Evolutionary conservation across 2,797 vertebrate genomes (phyloP), one percentile per base, ranked within the genome.

Genomic region (Eulemur mongoz): DNA sequence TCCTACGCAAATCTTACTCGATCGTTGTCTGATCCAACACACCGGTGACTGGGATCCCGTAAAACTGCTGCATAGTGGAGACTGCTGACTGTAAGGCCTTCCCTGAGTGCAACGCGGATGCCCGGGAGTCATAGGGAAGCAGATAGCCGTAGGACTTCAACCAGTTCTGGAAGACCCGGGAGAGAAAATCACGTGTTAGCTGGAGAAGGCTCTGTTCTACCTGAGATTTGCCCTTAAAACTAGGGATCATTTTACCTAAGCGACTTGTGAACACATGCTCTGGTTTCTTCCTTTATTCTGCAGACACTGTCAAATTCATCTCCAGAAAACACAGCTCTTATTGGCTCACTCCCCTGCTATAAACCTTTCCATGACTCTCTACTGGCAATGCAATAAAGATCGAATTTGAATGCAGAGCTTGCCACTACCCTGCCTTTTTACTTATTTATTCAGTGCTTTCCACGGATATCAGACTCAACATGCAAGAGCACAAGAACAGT

Each of bases 51-150:
- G 99, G 99, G 83, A 99, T 99, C 59, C 99, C 99, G 14, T 99
- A 99, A 98, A 99, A 99, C 76, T 99, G 99, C 98, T 99, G 99
- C 99, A 99, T 99, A 96, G 99, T 99, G 86, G 99, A 99, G 94
- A 99, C 99, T 5, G 99, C 99, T 0, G 99, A 99, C 98, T 99
- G 99, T 98, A 99, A 99, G 98, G 98, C 99, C 93, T 99, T 99
- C 98, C 99, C 99, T 94, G 99, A 99, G 93, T 99, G 99, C 97
- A 99, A 98, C 97, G 99, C 99, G 0, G 99, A 99, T 1, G 99
- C 99, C 32, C 99, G 98, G 45, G 99, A 98, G 72, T 99, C 99
- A 57, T 99, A 99, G 59, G 99, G 99, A 96, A 99, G 99, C 98
- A 99, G 98, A 98, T 99, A 99, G 92, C 99, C 99, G 12, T 99